Evolutionary conservation across 2,888 invertebrate species (phyloP).

Genomic region (Lysandra bellargus): DNA sequence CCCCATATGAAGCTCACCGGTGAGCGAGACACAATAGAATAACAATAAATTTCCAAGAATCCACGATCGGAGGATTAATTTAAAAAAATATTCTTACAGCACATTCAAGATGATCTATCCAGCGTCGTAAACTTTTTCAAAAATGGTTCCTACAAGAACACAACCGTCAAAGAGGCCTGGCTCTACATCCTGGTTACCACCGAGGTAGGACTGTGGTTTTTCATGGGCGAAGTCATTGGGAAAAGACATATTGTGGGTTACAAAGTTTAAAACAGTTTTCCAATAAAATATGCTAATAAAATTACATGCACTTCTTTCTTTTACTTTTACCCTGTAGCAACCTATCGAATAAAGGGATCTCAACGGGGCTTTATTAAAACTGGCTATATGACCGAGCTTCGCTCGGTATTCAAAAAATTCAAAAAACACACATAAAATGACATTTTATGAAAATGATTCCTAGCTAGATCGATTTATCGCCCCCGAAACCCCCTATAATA

Average conservation of each 20-base stretch:
- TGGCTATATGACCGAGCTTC: too few species aligned
- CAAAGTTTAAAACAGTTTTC: slow-evolving; percentile 48
- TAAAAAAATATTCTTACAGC: slow-evolving; percentile 47
- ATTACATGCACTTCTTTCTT: neutral
- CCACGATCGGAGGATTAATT: too few species aligned
- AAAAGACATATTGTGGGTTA: slow-evolving; percentile 67
- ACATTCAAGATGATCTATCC: slow-evolving; percentile 51
- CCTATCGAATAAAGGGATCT: too few species aligned
- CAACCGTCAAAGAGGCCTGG: slow-evolving; percentile 66
- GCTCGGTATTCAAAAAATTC: too few species aligned
- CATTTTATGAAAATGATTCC: too few species aligned
- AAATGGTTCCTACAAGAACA: slow-evolving; percentile 49
- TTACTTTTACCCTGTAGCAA: neutral
- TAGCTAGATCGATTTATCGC: too few species aligned
- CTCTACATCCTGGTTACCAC: slow-evolving; percentile 57
- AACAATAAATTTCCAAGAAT: too few species aligned
- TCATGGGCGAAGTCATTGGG: slow-evolving; percentile 66
- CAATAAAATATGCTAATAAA: neutral
- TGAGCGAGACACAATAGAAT: too few species aligned
- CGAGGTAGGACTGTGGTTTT: slow-evolving; percentile 66
- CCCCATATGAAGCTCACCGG: too few species aligned
- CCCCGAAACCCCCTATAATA: too few species aligned
- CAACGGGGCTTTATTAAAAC: too few species aligned
- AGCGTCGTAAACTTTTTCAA: slow-evolving; percentile 54
- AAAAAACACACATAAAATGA: too few species aligned